A percentile compares a stretch with the other conserved stretches of the same genome.
phyloP scores from a whole-genome alignment of 2,888 invertebrate species.

The Cryptophagus acutangulus region DNA sequence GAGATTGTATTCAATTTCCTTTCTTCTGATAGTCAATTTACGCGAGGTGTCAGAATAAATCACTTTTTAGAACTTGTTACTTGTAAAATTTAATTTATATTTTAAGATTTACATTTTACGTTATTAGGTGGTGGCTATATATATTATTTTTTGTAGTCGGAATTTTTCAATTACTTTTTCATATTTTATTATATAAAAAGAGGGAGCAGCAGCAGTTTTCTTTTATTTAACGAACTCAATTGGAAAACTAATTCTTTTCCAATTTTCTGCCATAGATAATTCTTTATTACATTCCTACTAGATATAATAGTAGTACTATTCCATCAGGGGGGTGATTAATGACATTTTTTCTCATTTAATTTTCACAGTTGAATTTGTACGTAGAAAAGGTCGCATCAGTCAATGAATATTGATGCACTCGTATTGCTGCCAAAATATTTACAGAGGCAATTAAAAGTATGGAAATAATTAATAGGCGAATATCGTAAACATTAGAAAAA shows the following conservation, averaged over 20 bases:
- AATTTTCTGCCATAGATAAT: no score
- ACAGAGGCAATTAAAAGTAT: not conserved
- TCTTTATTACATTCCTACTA: no score
- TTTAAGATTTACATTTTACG: slow-evolving; percentile 4
- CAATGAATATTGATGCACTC: not conserved
- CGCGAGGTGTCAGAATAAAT: slow-evolving; percentile 30
- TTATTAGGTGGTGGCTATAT: not conserved
- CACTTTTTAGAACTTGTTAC: slow-evolving; percentile 17
- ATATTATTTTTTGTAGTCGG: no score
- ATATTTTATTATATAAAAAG: no score
- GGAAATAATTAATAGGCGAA: slow-evolving; percentile 1
- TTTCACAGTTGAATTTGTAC: no score
- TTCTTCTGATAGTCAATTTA: slow-evolving; percentile 30
- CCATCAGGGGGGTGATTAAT: no score
- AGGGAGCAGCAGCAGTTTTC: no score
- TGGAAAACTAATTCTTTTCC: no score
- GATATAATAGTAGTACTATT: no score
- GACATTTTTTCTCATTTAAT: no score
- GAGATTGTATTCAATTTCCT: slow-evolving; percentile 34
- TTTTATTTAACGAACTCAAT: no score
- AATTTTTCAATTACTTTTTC: no score
- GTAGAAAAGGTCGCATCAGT: slow-evolving; percentile 2
- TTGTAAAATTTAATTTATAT: slow-evolving; percentile 9
- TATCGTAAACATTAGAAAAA: not conserved
- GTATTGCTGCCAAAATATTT: not conserved